These are phyloP conservation scores for Drosophila subsilvestris DNA, from an alignment of 2,888 invertebrate species.

Conservation along the genomic window DNA sequence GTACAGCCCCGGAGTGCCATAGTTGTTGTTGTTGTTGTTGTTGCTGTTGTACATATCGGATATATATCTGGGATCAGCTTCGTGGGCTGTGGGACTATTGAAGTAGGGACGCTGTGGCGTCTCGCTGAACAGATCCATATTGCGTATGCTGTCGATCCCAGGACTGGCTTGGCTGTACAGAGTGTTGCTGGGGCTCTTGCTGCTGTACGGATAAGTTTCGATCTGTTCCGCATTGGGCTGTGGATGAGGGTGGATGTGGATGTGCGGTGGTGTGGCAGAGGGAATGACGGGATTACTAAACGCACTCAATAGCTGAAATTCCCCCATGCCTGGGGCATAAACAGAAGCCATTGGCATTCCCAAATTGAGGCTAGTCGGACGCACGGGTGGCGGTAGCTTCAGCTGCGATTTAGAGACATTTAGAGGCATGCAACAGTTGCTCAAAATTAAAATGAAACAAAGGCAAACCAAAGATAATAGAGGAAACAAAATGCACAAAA, in stretches of 20 bases:
- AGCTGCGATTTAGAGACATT: slow-evolving; percentile 34
- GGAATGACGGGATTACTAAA: slow-evolving; percentile 62
- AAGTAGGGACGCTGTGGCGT: slow-evolving; percentile 45
- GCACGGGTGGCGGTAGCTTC: slow-evolving; percentile 52
- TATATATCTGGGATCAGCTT: slow-evolving; percentile 24
- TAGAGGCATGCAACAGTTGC: slow-evolving; percentile 67
- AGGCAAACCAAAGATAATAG: slow-evolving; percentile 13
- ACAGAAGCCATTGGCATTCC: slow-evolving; percentile 3
- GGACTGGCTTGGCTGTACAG: slow-evolving; percentile 57
- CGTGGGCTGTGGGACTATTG: slow-evolving; percentile 57
- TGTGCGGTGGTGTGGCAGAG: slow-evolving; percentile 9
- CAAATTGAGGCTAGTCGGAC: slow-evolving; percentile 72
- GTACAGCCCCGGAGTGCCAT: slow-evolving; percentile 48
- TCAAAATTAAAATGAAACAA: slow-evolving; percentile 46
- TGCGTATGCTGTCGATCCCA: slow-evolving; percentile 71
- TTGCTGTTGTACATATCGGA: slow-evolving; percentile 8
- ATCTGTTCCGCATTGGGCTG: slow-evolving; percentile 48
- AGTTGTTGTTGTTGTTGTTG: slow-evolving; percentile 22
- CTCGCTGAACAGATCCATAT: slow-evolving; percentile 63
- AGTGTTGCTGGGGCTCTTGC: slow-evolving; percentile 19
- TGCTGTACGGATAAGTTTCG: slow-evolving; percentile 38
- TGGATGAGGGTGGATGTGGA: slow-evolving; percentile 30
- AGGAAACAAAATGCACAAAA: slow-evolving; percentile 39
- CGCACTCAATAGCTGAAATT: slow-evolving; percentile 57
- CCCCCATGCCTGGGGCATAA: slow-evolving; percentile 30